Percentiles rank a stretch among this genome's conserved stretches.
phyloP scores from a whole-genome alignment of 37 sponge, comb jelly and placozoan genomes.

The Halichondria panicea region DNA sequence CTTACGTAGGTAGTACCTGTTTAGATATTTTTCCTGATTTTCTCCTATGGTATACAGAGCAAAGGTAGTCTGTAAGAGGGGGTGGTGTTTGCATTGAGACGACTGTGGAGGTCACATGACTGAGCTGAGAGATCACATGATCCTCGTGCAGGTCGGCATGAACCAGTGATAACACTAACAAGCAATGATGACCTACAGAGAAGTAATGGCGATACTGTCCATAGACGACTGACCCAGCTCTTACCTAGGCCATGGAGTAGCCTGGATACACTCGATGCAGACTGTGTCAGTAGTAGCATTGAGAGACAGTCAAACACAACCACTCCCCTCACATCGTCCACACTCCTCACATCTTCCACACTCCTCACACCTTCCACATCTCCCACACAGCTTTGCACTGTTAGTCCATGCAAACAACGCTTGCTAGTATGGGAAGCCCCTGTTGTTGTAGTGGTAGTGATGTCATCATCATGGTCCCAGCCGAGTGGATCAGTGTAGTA shows the following conservation, averaged over 20 bases:
- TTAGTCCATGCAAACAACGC: too few species aligned
- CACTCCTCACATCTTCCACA: too few species aligned
- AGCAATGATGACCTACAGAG: not conserved
- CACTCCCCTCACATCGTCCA: too few species aligned
- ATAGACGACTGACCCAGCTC: not conserved
- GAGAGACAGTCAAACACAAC: slow-evolving; percentile 52
- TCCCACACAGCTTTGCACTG: too few species aligned
- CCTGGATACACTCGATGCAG: slow-evolving; percentile 6
- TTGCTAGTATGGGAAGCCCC: too few species aligned
- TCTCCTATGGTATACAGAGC: slow-evolving; percentile 26
- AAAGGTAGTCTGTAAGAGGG: not conserved
- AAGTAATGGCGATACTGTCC: not conserved
- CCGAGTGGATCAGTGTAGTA: slow-evolving; percentile 44
- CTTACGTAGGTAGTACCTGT: slow-evolving; percentile 15
- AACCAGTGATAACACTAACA: slow-evolving; percentile 6
- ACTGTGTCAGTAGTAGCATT: slow-evolving; percentile 1
- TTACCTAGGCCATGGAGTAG: slow-evolving; percentile 16
- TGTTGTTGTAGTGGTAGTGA: too few species aligned
- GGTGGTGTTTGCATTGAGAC: slow-evolving; percentile 8
- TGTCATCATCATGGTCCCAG: slow-evolving; percentile 10
- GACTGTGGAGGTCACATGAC: slow-evolving; percentile 40
- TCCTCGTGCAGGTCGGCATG: slow-evolving; percentile 59
- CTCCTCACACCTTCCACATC: too few species aligned
- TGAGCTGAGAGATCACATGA: slow-evolving; percentile 25
- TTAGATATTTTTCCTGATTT: slow-evolving; percentile 62